Conservation (phyloP, 2,113 vertebrate species). For the Dissostichus mawsoni region DNA sequence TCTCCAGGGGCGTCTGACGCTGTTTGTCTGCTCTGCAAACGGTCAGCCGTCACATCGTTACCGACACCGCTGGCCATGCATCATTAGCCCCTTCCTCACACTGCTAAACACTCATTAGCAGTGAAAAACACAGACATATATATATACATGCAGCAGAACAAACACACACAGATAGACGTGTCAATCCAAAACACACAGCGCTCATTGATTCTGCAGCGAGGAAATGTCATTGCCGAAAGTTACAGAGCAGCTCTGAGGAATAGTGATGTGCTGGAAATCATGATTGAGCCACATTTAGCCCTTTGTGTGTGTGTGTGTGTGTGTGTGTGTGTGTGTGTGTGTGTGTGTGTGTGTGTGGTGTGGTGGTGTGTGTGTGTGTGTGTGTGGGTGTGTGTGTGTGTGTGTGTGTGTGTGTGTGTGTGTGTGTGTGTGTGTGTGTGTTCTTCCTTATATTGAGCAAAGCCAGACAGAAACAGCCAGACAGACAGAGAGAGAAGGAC, state of each 20-base stretch:
- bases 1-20: conserved; percentile 45
- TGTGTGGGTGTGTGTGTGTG: no score
- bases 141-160: not conserved
- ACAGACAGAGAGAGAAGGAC: not conserved
- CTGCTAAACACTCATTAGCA: conserved; percentile 68
- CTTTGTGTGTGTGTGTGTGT: not conserved
- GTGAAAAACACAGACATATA: conserved; percentile 29
- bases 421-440: conserved; percentile 4
- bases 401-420: not conserved
- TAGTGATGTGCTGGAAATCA: conserved; percentile 41
- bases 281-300: conserved; percentile 39
- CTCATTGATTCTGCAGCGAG: conserved; percentile 35
- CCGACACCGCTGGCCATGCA: conserved; percentile 52
- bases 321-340: not conserved
- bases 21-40: conserved; percentile 49
- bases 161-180: conserved; percentile 13
- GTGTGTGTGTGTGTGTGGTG: conserved; percentile 6
- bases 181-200: conserved; percentile 34
- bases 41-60: conserved; percentile 43
- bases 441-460: conserved; percentile 1
- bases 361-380: conserved; percentile 24
- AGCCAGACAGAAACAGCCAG: conserved; percentile 13
- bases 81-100: conserved; percentile 70
- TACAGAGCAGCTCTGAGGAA: conserved; percentile 41
- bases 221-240: conserved; percentile 57